Conservation (phyloP, 2,113 vertebrate species). For the Vireo altiloquus region DNA sequence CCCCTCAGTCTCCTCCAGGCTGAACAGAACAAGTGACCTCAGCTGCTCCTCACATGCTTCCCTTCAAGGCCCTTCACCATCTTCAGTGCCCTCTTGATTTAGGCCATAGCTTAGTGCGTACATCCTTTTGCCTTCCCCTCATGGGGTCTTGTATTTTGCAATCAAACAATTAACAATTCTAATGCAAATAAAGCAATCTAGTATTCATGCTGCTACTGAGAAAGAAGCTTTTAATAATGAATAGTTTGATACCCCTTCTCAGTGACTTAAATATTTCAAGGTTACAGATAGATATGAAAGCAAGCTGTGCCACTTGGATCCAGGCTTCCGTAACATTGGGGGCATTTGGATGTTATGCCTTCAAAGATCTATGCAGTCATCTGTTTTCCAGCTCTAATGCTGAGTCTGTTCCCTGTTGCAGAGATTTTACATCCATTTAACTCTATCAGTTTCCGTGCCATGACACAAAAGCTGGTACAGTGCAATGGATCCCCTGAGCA, state of each 20-base stretch:
- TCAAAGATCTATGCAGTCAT: neutral
- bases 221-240: neutral
- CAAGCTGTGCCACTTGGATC: neutral
- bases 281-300: neutral
- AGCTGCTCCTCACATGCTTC: neutral
- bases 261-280: neutral
- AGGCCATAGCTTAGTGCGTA: neutral
- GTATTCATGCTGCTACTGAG: neutral
- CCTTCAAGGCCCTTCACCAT: neutral
- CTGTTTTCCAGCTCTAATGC: neutral
- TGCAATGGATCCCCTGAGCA: neutral
- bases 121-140: neutral
- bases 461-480: neutral
- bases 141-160: neutral
- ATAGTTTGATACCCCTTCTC: neutral
- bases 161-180: neutral
- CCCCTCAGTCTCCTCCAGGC: neutral
- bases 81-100: neutral
- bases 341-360: neutral
- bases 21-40: neutral
- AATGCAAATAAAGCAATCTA: neutral
- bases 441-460: neutral
- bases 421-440: neutral
- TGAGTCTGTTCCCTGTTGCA: neutral
- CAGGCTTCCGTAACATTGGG: neutral